Percentiles rank a stretch among this genome's conserved stretches.
These are phyloP conservation scores for Hucho hucho DNA, from an alignment of 2,113 vertebrate species.

Conservation along the genomic window DNA sequence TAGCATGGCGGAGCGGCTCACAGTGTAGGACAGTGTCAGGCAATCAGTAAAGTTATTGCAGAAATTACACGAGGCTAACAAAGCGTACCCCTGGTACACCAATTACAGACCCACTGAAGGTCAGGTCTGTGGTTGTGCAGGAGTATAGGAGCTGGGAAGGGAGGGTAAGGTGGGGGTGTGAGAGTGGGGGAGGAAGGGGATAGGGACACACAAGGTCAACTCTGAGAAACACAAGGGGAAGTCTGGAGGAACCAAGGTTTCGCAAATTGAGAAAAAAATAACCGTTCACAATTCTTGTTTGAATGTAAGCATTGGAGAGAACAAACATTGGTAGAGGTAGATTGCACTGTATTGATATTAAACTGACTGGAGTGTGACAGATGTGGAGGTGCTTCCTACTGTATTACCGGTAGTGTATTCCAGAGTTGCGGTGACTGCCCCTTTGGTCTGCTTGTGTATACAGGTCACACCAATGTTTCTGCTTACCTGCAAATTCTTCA, in stretches of 20 bases:
- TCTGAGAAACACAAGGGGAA: not conserved
- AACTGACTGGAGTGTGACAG: too few relatives aligned
- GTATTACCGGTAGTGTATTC: not conserved
- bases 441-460: constrained; percentile 21
- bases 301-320: not conserved
- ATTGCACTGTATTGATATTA: too few relatives aligned
- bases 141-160: not conserved
- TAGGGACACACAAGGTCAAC: constrained; percentile 36
- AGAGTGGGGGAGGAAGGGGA: constrained; percentile 10
- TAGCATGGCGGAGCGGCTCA: constrained; percentile 22
- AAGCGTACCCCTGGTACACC: constrained; percentile 39
- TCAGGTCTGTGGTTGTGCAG: constrained; percentile 50
- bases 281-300: too few relatives aligned
- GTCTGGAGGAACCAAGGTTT: not conserved
- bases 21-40: constrained; percentile 29
- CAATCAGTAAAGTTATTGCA: constrained; percentile 50
- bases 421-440: not conserved
- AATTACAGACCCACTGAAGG: constrained; percentile 52
- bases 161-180: not conserved
- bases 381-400: too few relatives aligned
- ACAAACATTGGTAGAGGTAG: too few relatives aligned
- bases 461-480: constrained; percentile 33
- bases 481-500: constrained; percentile 36
- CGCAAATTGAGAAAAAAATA: not conserved
- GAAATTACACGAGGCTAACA: constrained; percentile 54